Percentiles rank a stretch among this genome's conserved stretches.
Evolutionary conservation across 2,888 invertebrate genomes (phyloP).

Genomic region (Dicyrtomina minuta): DNA sequence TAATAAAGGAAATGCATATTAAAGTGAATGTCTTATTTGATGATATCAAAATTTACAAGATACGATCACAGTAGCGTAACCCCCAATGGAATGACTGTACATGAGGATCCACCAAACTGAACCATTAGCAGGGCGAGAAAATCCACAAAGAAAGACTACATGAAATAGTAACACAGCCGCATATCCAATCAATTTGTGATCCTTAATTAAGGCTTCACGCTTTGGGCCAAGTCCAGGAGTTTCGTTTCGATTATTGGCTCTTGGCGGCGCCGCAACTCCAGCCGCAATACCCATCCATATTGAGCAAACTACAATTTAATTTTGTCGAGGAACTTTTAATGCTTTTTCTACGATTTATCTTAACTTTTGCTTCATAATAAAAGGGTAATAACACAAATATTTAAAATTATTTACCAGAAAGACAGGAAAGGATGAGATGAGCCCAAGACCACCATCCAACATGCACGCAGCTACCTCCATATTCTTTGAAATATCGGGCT

Average conservation of each 20-base stretch:
- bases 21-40: too few relatives aligned
- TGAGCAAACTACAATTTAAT: too few relatives aligned
- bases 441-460: constrained; percentile 4
- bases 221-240: too few relatives aligned
- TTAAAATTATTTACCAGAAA: too few relatives aligned
- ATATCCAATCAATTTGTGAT: neutral
- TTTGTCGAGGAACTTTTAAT: too few relatives aligned
- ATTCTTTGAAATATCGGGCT: constrained; percentile 1
- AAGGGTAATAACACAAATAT: too few relatives aligned
- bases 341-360: too few relatives aligned
- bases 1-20: too few relatives aligned
- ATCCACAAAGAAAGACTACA: neutral
- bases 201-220: neutral
- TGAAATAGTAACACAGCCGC: neutral
- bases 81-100: neutral
- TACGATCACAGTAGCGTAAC: neutral
- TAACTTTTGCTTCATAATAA: too few relatives aligned
- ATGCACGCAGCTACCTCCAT: neutral
- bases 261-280: too few relatives aligned
- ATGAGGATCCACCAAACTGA: neutral
- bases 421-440: neutral
- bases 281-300: neutral
- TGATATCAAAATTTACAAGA: neutral
- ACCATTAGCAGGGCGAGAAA: neutral
- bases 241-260: too few relatives aligned